Evolutionary conservation across 2,797 vertebrate genomes (phyloP), one percentile per base, ranked within the genome.

Genomic region (Platyrinchus mystaceus): DNA sequence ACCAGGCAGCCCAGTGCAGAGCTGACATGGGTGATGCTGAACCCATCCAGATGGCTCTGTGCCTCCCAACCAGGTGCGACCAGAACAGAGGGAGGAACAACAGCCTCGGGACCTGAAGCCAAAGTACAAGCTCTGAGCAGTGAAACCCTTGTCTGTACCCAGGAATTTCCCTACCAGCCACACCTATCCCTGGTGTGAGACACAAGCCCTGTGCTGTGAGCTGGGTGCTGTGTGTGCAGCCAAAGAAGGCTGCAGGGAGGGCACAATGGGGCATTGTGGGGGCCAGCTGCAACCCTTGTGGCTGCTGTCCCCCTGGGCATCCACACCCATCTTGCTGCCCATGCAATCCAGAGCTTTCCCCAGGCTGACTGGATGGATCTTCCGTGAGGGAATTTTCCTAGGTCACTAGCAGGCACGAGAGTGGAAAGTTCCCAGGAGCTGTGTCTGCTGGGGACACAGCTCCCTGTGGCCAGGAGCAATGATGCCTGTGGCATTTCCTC

Each of bases 341-440:
- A 7, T 49, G 34, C 0, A 8, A 94, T 47, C 19, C 64, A 24
- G 47, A 46, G 34, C 10, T 89, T 94, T 14, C n/a, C 32, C n/a
- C 56, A 22, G 59, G 17, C 74, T 84, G 81, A 39, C 63, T 64
- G 60, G 37, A 77, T 62, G 64, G 37, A 77, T 64, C 3, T 12
- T 76, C 43, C 2, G 26, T 19, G 1, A 43, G 7, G 89, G 59
- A 90, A 21, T 94, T 96, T 94, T 85, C 63, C 81, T 3, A 70
- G 21, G 41, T 55, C 43, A 43, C 55, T 53, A 80, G 18, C n/a
- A 89, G 55, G 12, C 56, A 74, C 43, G 5, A 0, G 76, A 94
- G 66, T 95, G 95, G 96, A 96, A 96, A 96, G 85, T 96, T 85
- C 89, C 94, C 95, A 88, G 46, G 66, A 96, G 24, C 49, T 56